These are phyloP conservation scores for Nerophis lumbriciformis DNA, from an alignment of 2,113 vertebrate species.

Conservation along the genomic window DNA sequence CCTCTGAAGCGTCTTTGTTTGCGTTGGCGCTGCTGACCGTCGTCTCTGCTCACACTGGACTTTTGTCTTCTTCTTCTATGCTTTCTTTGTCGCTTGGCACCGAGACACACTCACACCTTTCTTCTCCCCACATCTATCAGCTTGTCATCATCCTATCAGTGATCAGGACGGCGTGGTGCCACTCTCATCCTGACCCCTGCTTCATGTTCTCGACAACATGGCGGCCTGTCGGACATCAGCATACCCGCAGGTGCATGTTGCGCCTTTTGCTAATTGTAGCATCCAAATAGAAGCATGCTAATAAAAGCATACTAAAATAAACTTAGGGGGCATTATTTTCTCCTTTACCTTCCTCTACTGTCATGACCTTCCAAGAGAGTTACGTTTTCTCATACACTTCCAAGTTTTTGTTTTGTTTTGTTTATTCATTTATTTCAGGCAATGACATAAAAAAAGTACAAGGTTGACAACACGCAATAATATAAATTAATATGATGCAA, in stretches of 20 bases:
- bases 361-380: too few relatives aligned
- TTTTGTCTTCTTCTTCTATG: constrained; percentile 1
- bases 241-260: not conserved
- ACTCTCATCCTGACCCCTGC: not conserved
- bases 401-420: too few relatives aligned
- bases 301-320: too few relatives aligned
- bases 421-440: too few relatives aligned
- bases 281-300: too few relatives aligned
- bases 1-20: constrained; percentile 5
- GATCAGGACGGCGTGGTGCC: constrained; percentile 2
- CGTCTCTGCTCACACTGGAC: constrained; percentile 5
- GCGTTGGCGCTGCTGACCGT: not conserved
- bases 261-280: too few relatives aligned
- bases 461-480: too few relatives aligned
- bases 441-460: too few relatives aligned
- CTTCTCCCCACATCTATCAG: constrained; percentile 1
- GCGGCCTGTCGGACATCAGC: not conserved
- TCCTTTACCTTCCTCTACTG: too few relatives aligned
- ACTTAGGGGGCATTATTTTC: too few relatives aligned
- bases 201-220: not conserved
- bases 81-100: not conserved
- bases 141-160: not conserved
- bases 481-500: too few relatives aligned
- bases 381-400: too few relatives aligned
- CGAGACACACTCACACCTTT: not conserved